These are phyloP conservation scores for Metalampra italica DNA, from an alignment of 2,888 invertebrate genomes.

Conservation along the genomic window DNA sequence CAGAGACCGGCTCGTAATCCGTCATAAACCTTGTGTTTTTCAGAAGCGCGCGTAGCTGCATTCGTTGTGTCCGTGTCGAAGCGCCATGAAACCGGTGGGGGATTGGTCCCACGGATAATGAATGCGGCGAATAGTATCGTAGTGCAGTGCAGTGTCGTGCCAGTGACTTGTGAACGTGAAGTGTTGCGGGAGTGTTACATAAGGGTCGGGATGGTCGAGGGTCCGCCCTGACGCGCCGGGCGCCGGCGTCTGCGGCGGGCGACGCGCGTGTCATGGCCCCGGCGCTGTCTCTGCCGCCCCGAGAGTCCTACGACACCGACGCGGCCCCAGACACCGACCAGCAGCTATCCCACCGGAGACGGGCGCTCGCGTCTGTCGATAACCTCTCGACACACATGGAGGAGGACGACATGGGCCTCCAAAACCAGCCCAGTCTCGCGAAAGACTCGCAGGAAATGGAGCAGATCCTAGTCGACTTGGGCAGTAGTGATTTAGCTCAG, in stretches of 20 bases:
- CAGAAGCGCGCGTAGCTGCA: conserved; percentile 63
- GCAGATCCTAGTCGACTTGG: conserved; percentile 81
- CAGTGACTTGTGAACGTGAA: conserved; percentile 44
- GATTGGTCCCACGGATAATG: conserved; percentile 47
- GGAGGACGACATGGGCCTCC: conserved; percentile 79
- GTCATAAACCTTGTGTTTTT: conserved; percentile 59
- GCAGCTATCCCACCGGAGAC: conserved; percentile 46
- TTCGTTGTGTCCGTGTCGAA: conserved; percentile 36
- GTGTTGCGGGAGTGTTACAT: conserved; percentile 53
- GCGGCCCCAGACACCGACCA: conserved; percentile 42
- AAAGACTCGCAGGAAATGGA: conserved; percentile 82
- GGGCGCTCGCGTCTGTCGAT: conserved; percentile 73
- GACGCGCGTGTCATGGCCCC: conserved; percentile 93
- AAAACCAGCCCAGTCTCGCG: conserved; percentile 74
- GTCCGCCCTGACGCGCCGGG: conserved; percentile 62
- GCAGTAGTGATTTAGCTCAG: conserved; percentile 77
- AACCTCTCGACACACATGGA: conserved; percentile 77
- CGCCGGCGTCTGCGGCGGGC: conserved; percentile 67
- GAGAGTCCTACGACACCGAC: conserved; percentile 50
- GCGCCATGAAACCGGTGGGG: conserved; percentile 61
- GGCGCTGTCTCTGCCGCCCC: conserved; percentile 89
- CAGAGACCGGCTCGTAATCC: conserved; percentile 58
- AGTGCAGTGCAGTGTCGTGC: conserved; percentile 49
- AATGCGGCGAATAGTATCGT: conserved; percentile 27
- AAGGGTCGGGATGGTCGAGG: conserved; percentile 58